These are phyloP conservation scores for Falcunculus frontatus DNA, from an alignment of 2,113 vertebrate species.

Conservation along the genomic window DNA sequence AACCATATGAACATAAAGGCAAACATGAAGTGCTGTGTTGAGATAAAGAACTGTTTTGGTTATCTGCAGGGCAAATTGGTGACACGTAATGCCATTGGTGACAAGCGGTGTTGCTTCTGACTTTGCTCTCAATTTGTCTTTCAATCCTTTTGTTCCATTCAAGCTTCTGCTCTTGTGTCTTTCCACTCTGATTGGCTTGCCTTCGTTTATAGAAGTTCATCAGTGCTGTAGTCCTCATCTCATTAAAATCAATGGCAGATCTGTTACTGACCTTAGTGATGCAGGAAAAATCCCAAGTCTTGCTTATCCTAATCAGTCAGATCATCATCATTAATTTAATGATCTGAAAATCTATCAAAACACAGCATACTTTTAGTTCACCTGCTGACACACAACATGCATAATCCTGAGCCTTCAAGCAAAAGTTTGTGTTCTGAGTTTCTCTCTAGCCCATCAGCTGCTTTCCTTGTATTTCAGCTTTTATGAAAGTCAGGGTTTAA, in stretches of 20 bases:
- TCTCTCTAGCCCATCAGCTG: neutral
- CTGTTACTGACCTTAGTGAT: neutral
- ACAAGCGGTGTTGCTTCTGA: neutral
- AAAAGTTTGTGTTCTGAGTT: neutral
- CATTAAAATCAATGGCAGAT: neutral
- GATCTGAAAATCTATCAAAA: conserved; percentile 22
- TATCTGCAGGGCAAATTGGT: neutral
- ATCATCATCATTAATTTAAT: conserved; percentile 5
- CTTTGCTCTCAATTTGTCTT: neutral
- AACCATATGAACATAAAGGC: neutral
- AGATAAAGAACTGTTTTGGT: neutral
- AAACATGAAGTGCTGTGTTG: neutral
- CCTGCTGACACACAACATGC: neutral
- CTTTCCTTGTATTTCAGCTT: neutral
- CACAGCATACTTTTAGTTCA: neutral
- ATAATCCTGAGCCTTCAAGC: neutral
- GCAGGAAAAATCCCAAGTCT: neutral
- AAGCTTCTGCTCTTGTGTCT: neutral
- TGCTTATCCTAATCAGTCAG: conserved; percentile 8
- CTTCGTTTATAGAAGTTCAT: neutral
- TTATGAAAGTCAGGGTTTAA: neutral
- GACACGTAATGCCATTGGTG: neutral
- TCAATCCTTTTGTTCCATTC: neutral
- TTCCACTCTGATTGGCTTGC: neutral
- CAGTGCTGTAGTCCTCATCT: neutral